phyloP scores from a whole-genome alignment of 2,113 vertebrate species.

The Psophia crepitans region DNA sequence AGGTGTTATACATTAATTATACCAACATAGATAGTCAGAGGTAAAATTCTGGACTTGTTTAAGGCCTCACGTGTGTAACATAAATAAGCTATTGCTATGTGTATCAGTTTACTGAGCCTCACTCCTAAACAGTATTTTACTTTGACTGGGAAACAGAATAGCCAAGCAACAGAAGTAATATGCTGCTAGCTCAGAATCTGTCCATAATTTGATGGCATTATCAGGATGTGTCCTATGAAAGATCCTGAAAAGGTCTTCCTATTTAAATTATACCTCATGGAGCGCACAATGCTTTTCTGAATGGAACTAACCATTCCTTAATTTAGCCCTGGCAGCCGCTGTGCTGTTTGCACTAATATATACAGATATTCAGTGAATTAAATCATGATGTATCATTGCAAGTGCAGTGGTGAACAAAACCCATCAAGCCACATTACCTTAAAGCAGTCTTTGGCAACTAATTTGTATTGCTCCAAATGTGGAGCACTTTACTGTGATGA shows the following conservation, averaged over 20 bases:
- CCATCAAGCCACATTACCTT: background rate
- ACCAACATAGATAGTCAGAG: background rate
- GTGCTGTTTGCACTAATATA: background rate
- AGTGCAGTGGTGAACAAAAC: background rate
- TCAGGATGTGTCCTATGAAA: background rate
- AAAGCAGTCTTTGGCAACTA: background rate
- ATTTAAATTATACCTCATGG: background rate
- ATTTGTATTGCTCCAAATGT: background rate
- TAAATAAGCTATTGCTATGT: background rate
- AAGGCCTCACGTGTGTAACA: background rate
- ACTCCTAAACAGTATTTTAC: background rate
- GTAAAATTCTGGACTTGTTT: background rate
- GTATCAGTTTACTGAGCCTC: background rate
- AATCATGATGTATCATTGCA: background rate
- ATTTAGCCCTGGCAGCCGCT: background rate
- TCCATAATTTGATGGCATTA: background rate
- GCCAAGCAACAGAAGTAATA: background rate
- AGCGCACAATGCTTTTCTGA: background rate
- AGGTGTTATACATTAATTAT: background rate
- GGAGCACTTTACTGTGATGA: background rate
- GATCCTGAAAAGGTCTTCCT: background rate
- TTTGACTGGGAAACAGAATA: background rate
- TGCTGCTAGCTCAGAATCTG: background rate
- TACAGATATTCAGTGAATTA: background rate
- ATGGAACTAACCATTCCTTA: background rate